Evolutionary conservation across 2,888 invertebrate genomes (phyloP), one percentile per base, ranked within the genome.

Genomic region (Altica lythri): DNA sequence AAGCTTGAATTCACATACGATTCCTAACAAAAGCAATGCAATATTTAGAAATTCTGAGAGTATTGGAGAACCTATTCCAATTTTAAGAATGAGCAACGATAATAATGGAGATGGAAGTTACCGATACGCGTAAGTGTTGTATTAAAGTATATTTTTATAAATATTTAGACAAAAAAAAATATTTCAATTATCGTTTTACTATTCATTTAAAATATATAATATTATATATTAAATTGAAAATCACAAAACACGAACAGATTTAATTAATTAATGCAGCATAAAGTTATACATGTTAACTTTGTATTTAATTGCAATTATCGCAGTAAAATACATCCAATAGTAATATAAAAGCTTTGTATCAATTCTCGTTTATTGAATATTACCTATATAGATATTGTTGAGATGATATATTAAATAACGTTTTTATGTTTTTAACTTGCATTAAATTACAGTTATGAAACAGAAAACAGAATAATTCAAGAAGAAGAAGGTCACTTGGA

Each of bases 361-460:
- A n/a, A n/a, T n/a, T n/a, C n/a, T n/a, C n/a, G n/a, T n/a, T n/a
- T n/a, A n/a, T n/a, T n/a, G n/a, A n/a, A n/a, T n/a, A n/a, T n/a
- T n/a, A n/a, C n/a, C n/a, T n/a, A n/a, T n/a, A n/a, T n/a, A n/a
- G n/a, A n/a, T n/a, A n/a, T n/a, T n/a, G n/a, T n/a, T n/a, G n/a
- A n/a, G n/a, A n/a, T n/a, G n/a, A n/a, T n/a, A n/a, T n/a, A n/a
- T n/a, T n/a, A n/a, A n/a, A 22, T 22, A 5, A 22, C 8, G 4
- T 22, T 22, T 8, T 22, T 5, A 22, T 4, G 22, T 22, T 22
- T 22, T 22, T 22, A 5, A 22, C 22, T 13, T 18, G 32, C 12
- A 34, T 52, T 86, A 86, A 68, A 89, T 89, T 60, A 84, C 86
- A 44, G 90, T 85, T 78, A 89, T 87, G 72, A 85, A 89, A 72